These are phyloP conservation scores for Zaprionus gabonicus DNA, from an alignment of 1,140 invertebrate species.

Conservation along the genomic window DNA sequence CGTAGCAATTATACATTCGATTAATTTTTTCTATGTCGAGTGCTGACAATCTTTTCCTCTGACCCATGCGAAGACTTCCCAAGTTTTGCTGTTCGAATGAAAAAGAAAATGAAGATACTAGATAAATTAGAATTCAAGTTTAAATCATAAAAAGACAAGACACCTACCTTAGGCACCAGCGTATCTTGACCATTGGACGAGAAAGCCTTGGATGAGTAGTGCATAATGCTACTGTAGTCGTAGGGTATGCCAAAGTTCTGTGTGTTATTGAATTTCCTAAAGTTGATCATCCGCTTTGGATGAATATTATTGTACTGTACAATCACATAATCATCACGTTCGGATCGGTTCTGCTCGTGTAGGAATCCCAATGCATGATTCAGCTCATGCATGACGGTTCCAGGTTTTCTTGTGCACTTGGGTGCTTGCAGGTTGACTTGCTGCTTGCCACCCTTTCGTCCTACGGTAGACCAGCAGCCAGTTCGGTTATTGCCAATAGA, in stretches of 20 bases:
- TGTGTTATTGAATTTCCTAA: slow-evolving; percentile 87
- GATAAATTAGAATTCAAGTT: neutral
- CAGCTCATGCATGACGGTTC: slow-evolving; percentile 91
- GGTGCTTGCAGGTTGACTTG: slow-evolving; percentile 89
- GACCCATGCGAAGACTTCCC: slow-evolving; percentile 85
- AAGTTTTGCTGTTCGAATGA: slow-evolving; percentile 4
- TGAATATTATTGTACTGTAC: slow-evolving; percentile 86
- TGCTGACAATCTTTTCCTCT: slow-evolving; percentile 88
- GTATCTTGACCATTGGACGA: slow-evolving; percentile 89
- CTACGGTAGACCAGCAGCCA: slow-evolving; percentile 93
- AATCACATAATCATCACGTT: slow-evolving; percentile 90
- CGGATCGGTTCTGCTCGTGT: slow-evolving; percentile 93
- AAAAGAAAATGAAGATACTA: neutral
- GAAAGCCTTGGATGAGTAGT: slow-evolving; percentile 91
- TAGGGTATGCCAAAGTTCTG: slow-evolving; percentile 88
- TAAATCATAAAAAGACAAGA: neutral
- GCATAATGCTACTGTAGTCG: slow-evolving; percentile 93
- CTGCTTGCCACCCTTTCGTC: slow-evolving; percentile 86
- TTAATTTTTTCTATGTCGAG: slow-evolving; percentile 90
- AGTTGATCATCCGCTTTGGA: slow-evolving; percentile 87
- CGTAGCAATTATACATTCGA: slow-evolving; percentile 89
- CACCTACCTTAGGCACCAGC: slow-evolving; percentile 87
- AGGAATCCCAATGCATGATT: slow-evolving; percentile 94
- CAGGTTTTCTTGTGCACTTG: slow-evolving; percentile 89
- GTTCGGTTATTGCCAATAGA: slow-evolving; percentile 87